phyloP scores from a whole-genome alignment of 2,113 vertebrate species.

The Machaerirhynchus nigripectus region DNA sequence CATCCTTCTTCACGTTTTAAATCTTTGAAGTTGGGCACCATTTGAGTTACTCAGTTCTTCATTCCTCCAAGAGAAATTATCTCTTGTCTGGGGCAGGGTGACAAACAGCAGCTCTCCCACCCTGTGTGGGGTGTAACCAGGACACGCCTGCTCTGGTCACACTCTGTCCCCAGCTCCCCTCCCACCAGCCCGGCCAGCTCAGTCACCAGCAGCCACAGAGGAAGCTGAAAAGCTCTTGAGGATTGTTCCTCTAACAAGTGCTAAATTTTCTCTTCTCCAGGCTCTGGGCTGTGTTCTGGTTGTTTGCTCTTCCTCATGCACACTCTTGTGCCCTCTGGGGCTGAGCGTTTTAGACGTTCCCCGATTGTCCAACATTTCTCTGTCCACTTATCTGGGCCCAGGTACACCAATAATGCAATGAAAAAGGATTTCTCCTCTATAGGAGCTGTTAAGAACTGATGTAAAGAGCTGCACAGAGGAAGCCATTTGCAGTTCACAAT shows the following conservation, averaged over 20 bases:
- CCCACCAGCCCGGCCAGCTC: slow-evolving; percentile 48
- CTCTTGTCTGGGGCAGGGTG: slow-evolving; percentile 17
- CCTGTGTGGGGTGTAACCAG: background rate
- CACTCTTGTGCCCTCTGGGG: background rate
- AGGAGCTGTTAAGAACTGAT: slow-evolving; percentile 39
- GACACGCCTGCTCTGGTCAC: slow-evolving; percentile 49
- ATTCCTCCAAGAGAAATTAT: slow-evolving; percentile 57
- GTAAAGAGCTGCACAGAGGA: slow-evolving; percentile 45
- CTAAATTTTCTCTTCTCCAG: slow-evolving; percentile 14
- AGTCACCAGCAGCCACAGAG: slow-evolving; percentile 37
- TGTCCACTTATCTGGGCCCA: slow-evolving; percentile 39
- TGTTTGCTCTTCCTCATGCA: background rate
- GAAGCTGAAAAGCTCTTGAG: slow-evolving; percentile 31
- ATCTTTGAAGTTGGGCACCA: slow-evolving; percentile 46
- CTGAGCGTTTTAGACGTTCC: slow-evolving; percentile 3
- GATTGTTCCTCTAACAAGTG: slow-evolving; percentile 36
- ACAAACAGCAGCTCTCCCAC: slow-evolving; percentile 17
- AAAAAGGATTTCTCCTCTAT: slow-evolving; percentile 40
- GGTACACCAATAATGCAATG: slow-evolving; percentile 28
- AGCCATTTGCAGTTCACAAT: slow-evolving; percentile 51
- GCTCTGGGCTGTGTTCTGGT: slow-evolving; percentile 33
- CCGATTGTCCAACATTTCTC: slow-evolving; percentile 38
- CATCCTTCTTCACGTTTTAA: slow-evolving; percentile 47
- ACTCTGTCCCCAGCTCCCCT: slow-evolving; percentile 16
- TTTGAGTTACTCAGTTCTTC: slow-evolving; percentile 19